phyloP scores from a whole-genome alignment of 2,113 vertebrate species.

The Tachycineta bicolor region DNA sequence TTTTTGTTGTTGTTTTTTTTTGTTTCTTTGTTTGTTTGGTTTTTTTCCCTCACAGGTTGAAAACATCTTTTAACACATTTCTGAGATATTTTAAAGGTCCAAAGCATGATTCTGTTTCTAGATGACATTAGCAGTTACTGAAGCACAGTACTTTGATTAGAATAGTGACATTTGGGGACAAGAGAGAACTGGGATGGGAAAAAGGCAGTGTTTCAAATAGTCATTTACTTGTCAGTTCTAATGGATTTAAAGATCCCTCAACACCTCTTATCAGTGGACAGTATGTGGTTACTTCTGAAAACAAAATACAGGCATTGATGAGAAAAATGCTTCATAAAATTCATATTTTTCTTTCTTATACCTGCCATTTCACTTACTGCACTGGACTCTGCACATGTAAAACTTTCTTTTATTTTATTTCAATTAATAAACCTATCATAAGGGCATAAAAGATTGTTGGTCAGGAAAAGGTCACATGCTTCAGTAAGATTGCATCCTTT shows the following conservation, averaged over 20 bases:
- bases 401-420: slow-evolving; percentile 37
- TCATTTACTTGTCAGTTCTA: background rate
- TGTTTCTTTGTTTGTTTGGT: too few relatives aligned
- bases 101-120: background rate
- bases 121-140: background rate
- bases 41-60: background rate
- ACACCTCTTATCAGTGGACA: background rate
- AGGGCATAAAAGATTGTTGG: slow-evolving; percentile 40
- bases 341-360: background rate
- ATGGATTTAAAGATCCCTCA: background rate
- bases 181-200: background rate
- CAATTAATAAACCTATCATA: slow-evolving; percentile 50
- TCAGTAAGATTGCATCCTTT: slow-evolving; percentile 9
- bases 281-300: background rate
- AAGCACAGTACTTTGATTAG: background rate
- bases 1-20: too few relatives aligned
- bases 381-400: background rate
- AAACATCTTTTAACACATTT: background rate
- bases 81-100: background rate
- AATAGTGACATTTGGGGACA: background rate
- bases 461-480: slow-evolving; percentile 36
- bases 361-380: background rate
- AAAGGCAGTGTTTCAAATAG: background rate
- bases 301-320: background rate
- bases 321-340: background rate